Percentiles rank a stretch among this genome's conserved stretches.
phyloP scores from a whole-genome alignment of 2,113 vertebrate species.

The Daphoenositta chrysoptera region DNA sequence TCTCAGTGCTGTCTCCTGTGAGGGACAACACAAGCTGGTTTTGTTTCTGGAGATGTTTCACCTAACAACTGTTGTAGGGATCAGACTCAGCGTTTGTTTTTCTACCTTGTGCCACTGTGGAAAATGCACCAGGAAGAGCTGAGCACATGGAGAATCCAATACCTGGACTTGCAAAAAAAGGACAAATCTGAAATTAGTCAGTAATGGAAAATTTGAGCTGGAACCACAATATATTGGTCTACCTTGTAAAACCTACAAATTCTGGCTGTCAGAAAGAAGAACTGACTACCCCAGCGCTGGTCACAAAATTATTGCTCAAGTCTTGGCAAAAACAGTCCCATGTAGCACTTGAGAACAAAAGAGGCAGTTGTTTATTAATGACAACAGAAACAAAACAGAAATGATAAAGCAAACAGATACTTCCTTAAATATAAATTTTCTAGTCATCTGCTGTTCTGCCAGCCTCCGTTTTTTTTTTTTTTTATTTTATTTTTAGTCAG shows the following conservation, averaged over 20 bases:
- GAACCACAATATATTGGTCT: neutral
- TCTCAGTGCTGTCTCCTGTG: neutral
- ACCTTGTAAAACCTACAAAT: neutral
- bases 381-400: slow-evolving; percentile 3
- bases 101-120: neutral
- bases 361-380: slow-evolving; percentile 47
- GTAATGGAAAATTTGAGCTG: neutral
- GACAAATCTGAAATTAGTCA: neutral
- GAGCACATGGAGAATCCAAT: neutral
- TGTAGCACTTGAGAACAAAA: neutral
- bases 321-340: neutral
- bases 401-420: neutral
- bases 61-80: rapidly evolving
- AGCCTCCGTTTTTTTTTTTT: neutral
- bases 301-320: neutral
- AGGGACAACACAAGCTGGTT: neutral
- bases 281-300: neutral
- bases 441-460: neutral
- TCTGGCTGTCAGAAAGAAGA: neutral
- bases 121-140: neutral
- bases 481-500: neutral
- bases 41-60: neutral
- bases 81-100: neutral
- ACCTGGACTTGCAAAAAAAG: neutral
- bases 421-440: slow-evolving; percentile 17